Evolutionary conservation across 1,140 invertebrate species (phyloP).

Genomic region (Centruroides sculpturatus): DNA sequence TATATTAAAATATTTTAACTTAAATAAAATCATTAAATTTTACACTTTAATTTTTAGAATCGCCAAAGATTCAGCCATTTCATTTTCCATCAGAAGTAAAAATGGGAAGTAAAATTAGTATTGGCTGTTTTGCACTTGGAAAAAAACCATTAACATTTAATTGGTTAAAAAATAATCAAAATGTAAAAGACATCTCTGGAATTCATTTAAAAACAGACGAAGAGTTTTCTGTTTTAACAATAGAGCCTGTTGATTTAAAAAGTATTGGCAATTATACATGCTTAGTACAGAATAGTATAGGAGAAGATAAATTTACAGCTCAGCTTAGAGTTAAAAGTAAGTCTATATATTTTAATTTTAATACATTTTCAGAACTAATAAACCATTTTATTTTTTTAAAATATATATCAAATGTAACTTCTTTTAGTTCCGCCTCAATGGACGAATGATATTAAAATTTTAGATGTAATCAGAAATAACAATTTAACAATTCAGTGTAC

Average conservation of each 20-base stretch:
- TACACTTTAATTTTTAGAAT: background rate
- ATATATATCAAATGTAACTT: too few species aligned
- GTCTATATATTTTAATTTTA: background rate
- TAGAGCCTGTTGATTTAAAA: slow-evolving; percentile 49
- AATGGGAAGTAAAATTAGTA: background rate
- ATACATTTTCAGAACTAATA: too few species aligned
- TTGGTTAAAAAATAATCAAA: slow-evolving; percentile 4
- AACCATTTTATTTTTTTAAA: too few species aligned
- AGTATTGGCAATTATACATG: slow-evolving; percentile 30
- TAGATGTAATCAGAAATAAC: too few species aligned
- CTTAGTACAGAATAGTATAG: slow-evolving; percentile 6
- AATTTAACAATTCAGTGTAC: too few species aligned
- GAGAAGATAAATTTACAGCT: slow-evolving; percentile 10
- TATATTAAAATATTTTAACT: too few species aligned
- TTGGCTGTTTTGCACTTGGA: slow-evolving; percentile 1
- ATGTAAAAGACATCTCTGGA: background rate
- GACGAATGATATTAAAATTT: too few species aligned
- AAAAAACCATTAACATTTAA: slow-evolving; percentile 3
- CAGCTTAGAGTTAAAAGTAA: slow-evolving; percentile 8
- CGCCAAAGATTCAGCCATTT: slow-evolving; percentile 11
- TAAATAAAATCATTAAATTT: too few species aligned
- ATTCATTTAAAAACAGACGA: slow-evolving; percentile 5
- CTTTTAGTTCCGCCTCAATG: too few species aligned
- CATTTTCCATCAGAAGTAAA: slow-evolving; percentile 5
- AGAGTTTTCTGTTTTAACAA: slow-evolving; percentile 36